Base-by-base conservation (phyloP, 1,140 invertebrate genomes). In the Paralvinella palmiformis region DNA sequence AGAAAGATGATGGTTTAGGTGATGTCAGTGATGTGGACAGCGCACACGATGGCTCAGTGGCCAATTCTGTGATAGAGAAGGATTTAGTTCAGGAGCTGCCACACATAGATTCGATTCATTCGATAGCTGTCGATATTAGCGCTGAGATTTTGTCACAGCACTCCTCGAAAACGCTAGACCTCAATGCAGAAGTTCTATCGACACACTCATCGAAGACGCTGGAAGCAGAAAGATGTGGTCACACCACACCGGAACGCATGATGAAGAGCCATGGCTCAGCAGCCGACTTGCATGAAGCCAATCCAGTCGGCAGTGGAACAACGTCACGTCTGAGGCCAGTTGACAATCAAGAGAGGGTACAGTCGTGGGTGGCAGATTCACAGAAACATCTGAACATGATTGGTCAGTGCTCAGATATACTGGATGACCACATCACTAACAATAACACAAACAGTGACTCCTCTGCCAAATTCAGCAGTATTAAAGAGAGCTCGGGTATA, bases 101-200 rank as follows among this genome's bases (percentile, higher is more conserved):
- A 7, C 73, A 73, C 55, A 76, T 79, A 44, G 77, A 79, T 62
- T 79, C 77, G 3, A 76, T 79, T 41, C 77, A 79, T 59, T 63
- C 72, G 62, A 60, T 62, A 20, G 65, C 37, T 7, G 69, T 71
- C 36, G 75, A 77, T 62, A 66, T 74, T 3, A 70, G 66, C 29
- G 61, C 67, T 3, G 75, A 75, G 57, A 75, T 76, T 24, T 62
- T 79, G 7, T 79, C 77, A 2, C 77, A 79, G 61, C 71, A 75
- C 63, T 75, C 77, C 22, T 66, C 70, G 7, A 67, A 71, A 27
- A 75, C 71, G 0, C 20, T 73, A 6, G 73, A 74, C 32, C 33
- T 48, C 56, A 74, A 71, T 32, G 71, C 68, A 53, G 69, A 74
- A 13, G 72, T 68, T 1, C 68, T 75, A 58, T 79, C 73, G 17